Evolutionary conservation across 2,113 vertebrate species (phyloP).

Genomic region (Parotia lawesii): DNA sequence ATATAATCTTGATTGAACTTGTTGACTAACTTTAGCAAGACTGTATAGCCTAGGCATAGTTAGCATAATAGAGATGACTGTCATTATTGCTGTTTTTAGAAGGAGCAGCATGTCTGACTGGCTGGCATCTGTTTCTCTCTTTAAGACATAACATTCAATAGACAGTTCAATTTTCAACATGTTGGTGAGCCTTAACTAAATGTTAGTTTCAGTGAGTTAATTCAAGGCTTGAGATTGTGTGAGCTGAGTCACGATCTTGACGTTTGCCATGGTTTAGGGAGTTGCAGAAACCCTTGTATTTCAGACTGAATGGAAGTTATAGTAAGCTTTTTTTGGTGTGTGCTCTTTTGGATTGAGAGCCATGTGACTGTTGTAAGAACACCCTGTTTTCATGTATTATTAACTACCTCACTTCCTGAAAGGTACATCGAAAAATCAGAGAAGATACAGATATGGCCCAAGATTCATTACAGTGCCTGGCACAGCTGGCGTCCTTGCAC

Average conservation of each 20-base stretch:
- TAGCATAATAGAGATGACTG: constrained; percentile 87
- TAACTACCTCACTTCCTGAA: constrained; percentile 65
- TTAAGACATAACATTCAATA: constrained; percentile 70
- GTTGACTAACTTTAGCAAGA: constrained; percentile 91
- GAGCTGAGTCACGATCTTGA: not conserved
- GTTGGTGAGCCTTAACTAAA: constrained; percentile 69
- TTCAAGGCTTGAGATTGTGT: not conserved
- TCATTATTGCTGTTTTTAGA: constrained; percentile 94
- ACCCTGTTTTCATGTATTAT: constrained; percentile 67
- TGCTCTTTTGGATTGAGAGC: constrained; percentile 56
- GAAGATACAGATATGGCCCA: constrained; percentile 99
- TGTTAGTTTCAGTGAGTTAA: constrained; percentile 37
- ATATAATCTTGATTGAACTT: constrained; percentile 74
- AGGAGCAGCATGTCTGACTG: constrained; percentile 77
- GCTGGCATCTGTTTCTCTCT: constrained; percentile 82
- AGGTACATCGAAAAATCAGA: constrained; percentile 98
- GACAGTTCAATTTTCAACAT: constrained; percentile 73
- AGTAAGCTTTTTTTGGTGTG: constrained; percentile 60
- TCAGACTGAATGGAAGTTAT: constrained; percentile 40
- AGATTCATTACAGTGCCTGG: constrained; percentile 96
- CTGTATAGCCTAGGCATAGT: constrained; percentile 84
- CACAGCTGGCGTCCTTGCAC: constrained; percentile 94
- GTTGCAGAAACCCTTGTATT: constrained; percentile 1
- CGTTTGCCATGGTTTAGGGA: not conserved
- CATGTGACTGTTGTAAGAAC: constrained; percentile 71